phyloP scores from a whole-genome alignment of 2,797 vertebrate species.

The Gallirallus australis region DNA sequence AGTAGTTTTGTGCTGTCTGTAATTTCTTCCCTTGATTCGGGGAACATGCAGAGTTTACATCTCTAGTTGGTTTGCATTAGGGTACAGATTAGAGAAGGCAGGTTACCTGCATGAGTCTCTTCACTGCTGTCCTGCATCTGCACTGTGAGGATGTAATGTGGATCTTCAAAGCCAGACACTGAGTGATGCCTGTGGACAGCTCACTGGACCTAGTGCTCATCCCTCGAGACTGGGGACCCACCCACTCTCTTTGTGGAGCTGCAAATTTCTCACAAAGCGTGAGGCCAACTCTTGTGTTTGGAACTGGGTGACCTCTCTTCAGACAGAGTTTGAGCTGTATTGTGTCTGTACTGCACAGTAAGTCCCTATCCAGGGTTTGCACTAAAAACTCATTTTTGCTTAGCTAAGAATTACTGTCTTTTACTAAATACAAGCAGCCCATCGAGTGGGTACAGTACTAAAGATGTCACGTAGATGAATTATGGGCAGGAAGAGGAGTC shows the following conservation, averaged over 20 bases:
- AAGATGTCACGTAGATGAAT: background rate
- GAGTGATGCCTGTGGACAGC: background rate
- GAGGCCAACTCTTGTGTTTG: background rate
- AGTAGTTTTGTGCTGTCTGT: background rate
- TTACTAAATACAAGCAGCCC: background rate
- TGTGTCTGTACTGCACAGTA: background rate
- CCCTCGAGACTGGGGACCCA: background rate
- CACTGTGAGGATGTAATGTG: background rate
- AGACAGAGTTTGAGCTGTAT: background rate
- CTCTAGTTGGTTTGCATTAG: background rate
- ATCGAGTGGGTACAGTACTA: background rate
- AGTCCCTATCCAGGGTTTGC: background rate
- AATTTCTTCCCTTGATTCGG: background rate
- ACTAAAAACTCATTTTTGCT: background rate
- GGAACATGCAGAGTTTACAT: background rate
- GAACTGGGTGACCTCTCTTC: background rate
- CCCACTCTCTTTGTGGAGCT: background rate
- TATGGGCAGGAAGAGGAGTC: background rate
- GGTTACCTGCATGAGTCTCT: background rate
- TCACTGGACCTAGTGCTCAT: background rate
- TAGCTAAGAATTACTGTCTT: constrained; percentile 7
- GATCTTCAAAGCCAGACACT: background rate
- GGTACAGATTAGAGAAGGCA: background rate
- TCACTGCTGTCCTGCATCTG: background rate
- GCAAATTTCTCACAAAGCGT: background rate